Evolutionary conservation across 2,797 vertebrate species (phyloP).

Genomic region (Danio kyathit): DNA sequence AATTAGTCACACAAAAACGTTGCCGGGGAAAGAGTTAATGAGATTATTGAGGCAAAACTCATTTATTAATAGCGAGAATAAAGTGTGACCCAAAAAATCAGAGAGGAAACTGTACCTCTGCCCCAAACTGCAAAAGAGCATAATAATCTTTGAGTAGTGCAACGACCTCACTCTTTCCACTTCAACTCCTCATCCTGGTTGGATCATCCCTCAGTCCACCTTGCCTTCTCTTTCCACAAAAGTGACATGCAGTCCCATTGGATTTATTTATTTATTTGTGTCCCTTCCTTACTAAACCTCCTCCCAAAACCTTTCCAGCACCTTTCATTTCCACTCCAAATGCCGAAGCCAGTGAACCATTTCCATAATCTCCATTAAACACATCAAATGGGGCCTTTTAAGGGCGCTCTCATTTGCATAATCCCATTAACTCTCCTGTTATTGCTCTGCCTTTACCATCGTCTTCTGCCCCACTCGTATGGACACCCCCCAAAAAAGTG

Average conservation of each 20-base stretch:
- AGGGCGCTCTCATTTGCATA: conserved; percentile 71
- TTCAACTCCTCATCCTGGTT: conserved; percentile 43
- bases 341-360: conserved; percentile 66
- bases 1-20: too few species aligned
- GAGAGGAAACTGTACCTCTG: conserved; percentile 24
- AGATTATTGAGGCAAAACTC: too few species aligned
- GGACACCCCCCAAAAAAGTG: conserved; percentile 23
- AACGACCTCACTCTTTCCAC: conserved; percentile 25
- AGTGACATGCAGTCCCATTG: conserved; percentile 47
- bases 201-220: conserved; percentile 30
- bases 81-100: not conserved
- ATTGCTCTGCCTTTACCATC: conserved; percentile 69
- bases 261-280: conserved; percentile 60
- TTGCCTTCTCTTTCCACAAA: conserved; percentile 24
- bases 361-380: conserved; percentile 77
- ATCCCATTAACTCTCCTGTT: conserved; percentile 74
- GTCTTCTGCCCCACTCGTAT: conserved; percentile 63
- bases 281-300: conserved; percentile 50
- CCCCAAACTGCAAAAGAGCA: conserved; percentile 23
- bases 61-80: too few species aligned
- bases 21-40: too few species aligned
- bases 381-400: conserved; percentile 74
- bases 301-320: conserved; percentile 62
- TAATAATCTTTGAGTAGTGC: conserved; percentile 6
- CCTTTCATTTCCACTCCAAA: conserved; percentile 71